These are phyloP conservation scores for Pristis pectinata DNA, from an alignment of 2,797 vertebrate genomes.

Conservation along the genomic window DNA sequence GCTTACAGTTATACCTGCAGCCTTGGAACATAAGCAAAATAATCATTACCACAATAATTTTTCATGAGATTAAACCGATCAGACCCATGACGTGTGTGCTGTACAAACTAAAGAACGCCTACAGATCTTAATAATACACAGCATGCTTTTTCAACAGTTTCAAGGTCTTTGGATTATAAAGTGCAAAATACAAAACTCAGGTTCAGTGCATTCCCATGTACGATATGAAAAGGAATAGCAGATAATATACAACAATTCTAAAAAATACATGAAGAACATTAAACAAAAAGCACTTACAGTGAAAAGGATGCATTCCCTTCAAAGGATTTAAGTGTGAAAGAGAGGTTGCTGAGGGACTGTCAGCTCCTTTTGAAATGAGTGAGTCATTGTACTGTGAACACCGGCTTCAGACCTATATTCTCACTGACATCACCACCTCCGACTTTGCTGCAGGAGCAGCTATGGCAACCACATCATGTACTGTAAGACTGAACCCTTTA, in stretches of 20 bases:
- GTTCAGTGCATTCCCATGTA: not conserved
- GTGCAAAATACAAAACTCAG: not conserved
- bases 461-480: slow-evolving; percentile 66
- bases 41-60: slow-evolving; percentile 12
- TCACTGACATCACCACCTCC: slow-evolving; percentile 64
- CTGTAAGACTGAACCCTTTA: slow-evolving; percentile 63
- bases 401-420: slow-evolving; percentile 60
- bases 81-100: not conserved
- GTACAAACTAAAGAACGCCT: not conserved
- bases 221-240: not conserved
- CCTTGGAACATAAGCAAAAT: not conserved
- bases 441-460: slow-evolving; percentile 60
- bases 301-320: slow-evolving; percentile 21
- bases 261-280: not conserved
- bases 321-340: slow-evolving; percentile 29
- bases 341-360: slow-evolving; percentile 41
- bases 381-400: slow-evolving; percentile 56
- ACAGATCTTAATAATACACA: not conserved
- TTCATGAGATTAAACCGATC: not conserved
- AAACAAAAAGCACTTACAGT: slow-evolving; percentile 22
- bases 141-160: not conserved
- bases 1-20: not conserved
- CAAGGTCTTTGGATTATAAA: not conserved
- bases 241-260: not conserved
- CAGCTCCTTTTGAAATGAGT: slow-evolving; percentile 46